Evolutionary conservation across 2,888 invertebrate species (phyloP).

Genomic region (Bruchidius siliquastri): DNA sequence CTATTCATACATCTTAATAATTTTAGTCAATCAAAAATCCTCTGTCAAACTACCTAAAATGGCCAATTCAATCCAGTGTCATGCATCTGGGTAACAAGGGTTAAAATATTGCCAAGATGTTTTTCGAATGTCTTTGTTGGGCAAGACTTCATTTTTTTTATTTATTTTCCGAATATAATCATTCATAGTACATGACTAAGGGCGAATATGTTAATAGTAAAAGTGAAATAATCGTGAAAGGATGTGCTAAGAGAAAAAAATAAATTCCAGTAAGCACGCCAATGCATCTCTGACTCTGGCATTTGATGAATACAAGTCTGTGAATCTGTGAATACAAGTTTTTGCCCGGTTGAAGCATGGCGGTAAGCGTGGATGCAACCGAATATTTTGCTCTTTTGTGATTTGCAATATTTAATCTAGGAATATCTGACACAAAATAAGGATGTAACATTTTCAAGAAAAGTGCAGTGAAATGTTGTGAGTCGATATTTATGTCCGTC

Average conservation of each 20-base stretch:
- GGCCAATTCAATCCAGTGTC: not conserved
- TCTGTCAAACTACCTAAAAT: not conserved
- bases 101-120: not conserved
- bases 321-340: conserved; percentile 16
- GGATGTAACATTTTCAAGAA: not conserved
- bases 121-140: not conserved
- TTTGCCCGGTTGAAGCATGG: conserved; percentile 37
- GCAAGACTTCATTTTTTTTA: not conserved
- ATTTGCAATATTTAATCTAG: conserved; percentile 1
- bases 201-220: not conserved
- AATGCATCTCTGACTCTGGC: conserved; percentile 3
- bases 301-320: not conserved
- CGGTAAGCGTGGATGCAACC: conserved; percentile 35
- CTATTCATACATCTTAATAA: not conserved
- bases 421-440: not conserved
- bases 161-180: not conserved
- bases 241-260: not conserved
- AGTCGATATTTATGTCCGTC: conserved; percentile 2
- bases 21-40: not conserved
- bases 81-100: not conserved
- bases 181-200: not conserved
- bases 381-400: conserved; percentile 28
- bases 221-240: not conserved
- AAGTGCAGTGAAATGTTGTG: conserved; percentile 14
- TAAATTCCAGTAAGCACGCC: conserved; percentile 6